Percentiles rank a stretch among this genome's conserved stretches.
These are phyloP conservation scores for Ictalurus furcatus DNA, from an alignment of 2,113 vertebrate species.

Conservation along the genomic window DNA sequence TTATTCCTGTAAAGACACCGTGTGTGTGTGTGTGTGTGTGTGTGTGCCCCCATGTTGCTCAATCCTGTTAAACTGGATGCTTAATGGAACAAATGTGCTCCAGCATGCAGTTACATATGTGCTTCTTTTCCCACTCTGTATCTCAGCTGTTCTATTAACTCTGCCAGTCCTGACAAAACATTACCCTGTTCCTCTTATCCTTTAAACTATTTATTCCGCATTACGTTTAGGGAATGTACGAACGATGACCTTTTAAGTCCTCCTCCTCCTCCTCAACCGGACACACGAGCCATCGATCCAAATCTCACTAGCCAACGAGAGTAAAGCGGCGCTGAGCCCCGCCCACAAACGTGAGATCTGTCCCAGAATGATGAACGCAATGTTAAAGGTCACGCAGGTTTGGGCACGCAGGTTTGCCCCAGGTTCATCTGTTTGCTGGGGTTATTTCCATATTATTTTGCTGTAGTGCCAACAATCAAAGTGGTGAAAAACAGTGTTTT, in stretches of 20 bases:
- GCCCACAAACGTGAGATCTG: no score
- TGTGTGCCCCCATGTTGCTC: background rate
- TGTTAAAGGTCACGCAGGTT: background rate
- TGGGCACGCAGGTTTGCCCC: background rate
- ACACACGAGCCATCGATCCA: no score
- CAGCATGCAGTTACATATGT: background rate
- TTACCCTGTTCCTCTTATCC: no score
- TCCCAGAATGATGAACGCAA: no score
- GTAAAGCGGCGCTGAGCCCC: no score
- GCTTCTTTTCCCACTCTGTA: background rate
- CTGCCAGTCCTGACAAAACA: background rate
- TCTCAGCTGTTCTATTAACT: background rate
- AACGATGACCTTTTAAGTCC: background rate
- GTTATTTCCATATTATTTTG: background rate
- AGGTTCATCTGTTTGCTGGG: background rate
- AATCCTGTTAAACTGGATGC: constrained; percentile 5
- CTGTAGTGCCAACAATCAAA: background rate
- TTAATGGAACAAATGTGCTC: background rate
- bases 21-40: background rate
- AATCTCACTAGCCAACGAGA: no score
- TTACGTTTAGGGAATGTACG: background rate
- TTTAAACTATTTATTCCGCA: background rate
- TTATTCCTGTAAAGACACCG: background rate
- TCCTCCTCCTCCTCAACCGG: no score
- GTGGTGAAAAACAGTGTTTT: no score